Evolutionary conservation across 2,888 invertebrate species (phyloP), one percentile per base, ranked within the genome.

Genomic region (Tetrapedia diversipes): DNA sequence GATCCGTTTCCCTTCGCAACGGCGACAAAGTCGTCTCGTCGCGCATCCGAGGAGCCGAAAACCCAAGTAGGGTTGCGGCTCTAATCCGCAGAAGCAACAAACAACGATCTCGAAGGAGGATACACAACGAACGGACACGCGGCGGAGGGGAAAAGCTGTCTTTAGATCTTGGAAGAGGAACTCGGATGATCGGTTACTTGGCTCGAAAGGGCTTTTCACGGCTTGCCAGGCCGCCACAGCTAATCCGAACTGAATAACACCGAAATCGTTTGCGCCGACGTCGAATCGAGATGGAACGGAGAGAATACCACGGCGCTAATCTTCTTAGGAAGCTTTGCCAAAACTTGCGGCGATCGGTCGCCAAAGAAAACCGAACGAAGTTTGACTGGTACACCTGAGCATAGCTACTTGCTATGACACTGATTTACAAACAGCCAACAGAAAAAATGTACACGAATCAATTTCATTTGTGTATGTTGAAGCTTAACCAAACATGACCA

Each of bases 311-410:
- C 57, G 70, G 57, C 47, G 60, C 43, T 88, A 88, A 88, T 87
- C 86, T 86, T 77, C 86, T 87, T 86, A 88, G 72, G 61, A 72
- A 79, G 76, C 74, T 81, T 78, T 72, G 49, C 53, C 70, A 66
- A 76, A 78, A 80, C 63, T 77, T 63, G 41, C 47, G 45, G 37
- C 66, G 53, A 71, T 45, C 39, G 24, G 8, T 43, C 14, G 7
- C 8, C 27, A 24, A 2, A 1, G 6, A 41, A 27, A 16, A 16
- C 0, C n/a, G n/a, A 57, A 27, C 2, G 6, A 10, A 39, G 27
- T 16, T 45, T 11, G 1, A 3, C 27, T n/a, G 1, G 3, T 1
- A 8, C 1, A 16, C 27, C 1, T n/a, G 4, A 4, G 8, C 3
- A 16, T 16, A 49, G 8, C 27, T 22, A 61, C 43, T 32, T 11